Evolutionary conservation across 2,797 vertebrate genomes (phyloP).

Genomic region (Darevskia nairensis): DNA sequence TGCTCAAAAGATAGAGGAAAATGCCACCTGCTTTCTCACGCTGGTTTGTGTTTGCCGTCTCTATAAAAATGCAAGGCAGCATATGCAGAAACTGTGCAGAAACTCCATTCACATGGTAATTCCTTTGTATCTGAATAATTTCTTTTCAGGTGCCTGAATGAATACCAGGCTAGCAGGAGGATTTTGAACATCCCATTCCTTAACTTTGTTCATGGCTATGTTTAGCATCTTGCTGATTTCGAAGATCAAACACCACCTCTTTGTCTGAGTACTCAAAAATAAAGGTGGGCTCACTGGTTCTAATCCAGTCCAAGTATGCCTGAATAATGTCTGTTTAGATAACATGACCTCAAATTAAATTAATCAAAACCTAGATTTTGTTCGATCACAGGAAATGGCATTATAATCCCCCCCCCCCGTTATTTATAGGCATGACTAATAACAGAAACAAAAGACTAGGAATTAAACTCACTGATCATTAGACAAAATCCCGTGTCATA

Average conservation of each 20-base stretch:
- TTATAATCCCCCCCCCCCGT: background rate
- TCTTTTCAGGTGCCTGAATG: conserved; percentile 78
- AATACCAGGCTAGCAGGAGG: conserved; percentile 67
- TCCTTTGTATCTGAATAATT: conserved; percentile 78
- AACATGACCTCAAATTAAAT: conserved; percentile 23
- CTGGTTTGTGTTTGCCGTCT: conserved; percentile 74
- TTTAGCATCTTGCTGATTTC: conserved; percentile 59
- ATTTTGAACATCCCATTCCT: conserved; percentile 60
- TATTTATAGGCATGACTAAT: conserved; percentile 36
- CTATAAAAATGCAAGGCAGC: conserved; percentile 80
- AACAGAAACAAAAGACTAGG: conserved; percentile 33
- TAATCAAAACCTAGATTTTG: conserved; percentile 26
- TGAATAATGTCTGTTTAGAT: conserved; percentile 43
- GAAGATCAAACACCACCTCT: conserved; percentile 64
- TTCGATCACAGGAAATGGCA: conserved; percentile 28
- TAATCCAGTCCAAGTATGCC: conserved; percentile 22
- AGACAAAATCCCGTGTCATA: background rate
- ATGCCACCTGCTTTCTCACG: conserved; percentile 81
- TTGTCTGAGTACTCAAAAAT: conserved; percentile 39
- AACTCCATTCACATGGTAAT: conserved; percentile 81
- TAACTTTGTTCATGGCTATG: conserved; percentile 57
- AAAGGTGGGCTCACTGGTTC: conserved; percentile 25
- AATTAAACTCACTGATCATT: background rate
- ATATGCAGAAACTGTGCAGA: conserved; percentile 75
- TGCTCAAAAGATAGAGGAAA: conserved; percentile 76